A percentile compares a stretch with the other conserved stretches of the same genome.
Evolutionary conservation across 2,113 vertebrate genomes (phyloP).

Genomic region (Cryptotis parvus): DNA sequence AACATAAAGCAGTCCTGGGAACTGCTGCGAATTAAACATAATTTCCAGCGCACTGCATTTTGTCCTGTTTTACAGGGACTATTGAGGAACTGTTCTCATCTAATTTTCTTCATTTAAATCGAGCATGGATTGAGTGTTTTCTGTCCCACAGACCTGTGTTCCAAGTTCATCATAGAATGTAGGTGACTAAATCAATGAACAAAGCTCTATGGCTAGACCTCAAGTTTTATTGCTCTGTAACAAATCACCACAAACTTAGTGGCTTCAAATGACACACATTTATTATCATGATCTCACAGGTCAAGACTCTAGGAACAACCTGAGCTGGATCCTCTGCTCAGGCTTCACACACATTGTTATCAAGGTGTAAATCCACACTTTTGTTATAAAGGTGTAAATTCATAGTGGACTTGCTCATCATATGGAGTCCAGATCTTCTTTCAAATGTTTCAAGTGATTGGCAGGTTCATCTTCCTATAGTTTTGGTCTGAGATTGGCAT

Average conservation of each 20-base stretch:
- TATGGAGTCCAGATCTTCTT: neutral
- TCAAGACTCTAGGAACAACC: too few species aligned
- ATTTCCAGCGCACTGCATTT: neutral
- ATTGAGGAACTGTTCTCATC: neutral
- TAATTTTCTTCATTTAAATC: conserved; percentile 31
- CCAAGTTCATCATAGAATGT: too few species aligned
- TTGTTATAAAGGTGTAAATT: neutral
- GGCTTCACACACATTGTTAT: neutral
- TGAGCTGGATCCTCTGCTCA: neutral
- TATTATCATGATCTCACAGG: too few species aligned
- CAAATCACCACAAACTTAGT: too few species aligned
- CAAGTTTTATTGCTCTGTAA: too few species aligned
- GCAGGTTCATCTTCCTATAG: neutral
- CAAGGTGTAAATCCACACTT: neutral
- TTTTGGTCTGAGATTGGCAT: neutral
- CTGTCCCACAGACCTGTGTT: too few species aligned
- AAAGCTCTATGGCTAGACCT: too few species aligned
- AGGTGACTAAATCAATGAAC: too few species aligned
- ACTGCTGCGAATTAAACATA: conserved; percentile 5
- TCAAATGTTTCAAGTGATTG: neutral
- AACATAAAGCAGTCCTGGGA: neutral
- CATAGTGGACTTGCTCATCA: neutral
- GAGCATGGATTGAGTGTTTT: too few species aligned
- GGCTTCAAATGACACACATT: too few species aligned
- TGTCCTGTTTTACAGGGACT: conserved; percentile 15